Evolutionary conservation across 2,888 invertebrate species (phyloP), one percentile per base, ranked within the genome.

Genomic region (Notodonta dromedarius): DNA sequence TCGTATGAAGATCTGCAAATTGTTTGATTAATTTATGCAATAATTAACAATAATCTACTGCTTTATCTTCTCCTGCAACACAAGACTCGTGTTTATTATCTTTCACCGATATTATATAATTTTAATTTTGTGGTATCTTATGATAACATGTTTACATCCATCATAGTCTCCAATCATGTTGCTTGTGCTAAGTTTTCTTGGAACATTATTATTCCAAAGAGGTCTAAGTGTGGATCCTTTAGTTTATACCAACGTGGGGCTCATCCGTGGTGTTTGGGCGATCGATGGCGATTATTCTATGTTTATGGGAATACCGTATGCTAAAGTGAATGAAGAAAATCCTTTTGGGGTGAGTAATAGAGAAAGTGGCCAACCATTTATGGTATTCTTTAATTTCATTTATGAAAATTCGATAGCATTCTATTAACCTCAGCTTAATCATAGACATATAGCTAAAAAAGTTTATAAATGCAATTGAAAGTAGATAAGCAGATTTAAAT

Each of bases 251-350:
- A 60, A 56, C 24, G 65, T 64, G 7, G 73, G 73, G 0, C 42
- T 58, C 32, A 67, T 73, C 7, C 61, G 68, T 13, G 73, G 73
- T 2, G 35, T 65, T n/a, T 54, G 57, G 11, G 66, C 71, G 1
- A 59, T 51, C 0, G 64, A 71, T 53, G 71, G 70, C 0, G 57
- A 70, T 16, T 74, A 71, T 62, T 58, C 66, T 32, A 72, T 74
- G 63, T 79, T 75, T 51, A 70, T 78, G 63, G 77, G 79, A 12
- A 73, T 79, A 55, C 79, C 79, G 0, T 79, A 69, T 39, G 79
- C 74, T 3, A 61, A 57, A 48, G 74, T 77, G 4, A 67, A 77
- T n/a, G 16, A 61, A 7, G 63, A 60, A 0, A 73, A 79, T 42
- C 65, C 72, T 39, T 79, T 79, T 63, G 76, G 74, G 62, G 79